phyloP scores from a whole-genome alignment of 2,113 vertebrate species.

The Ciconia stormi region DNA sequence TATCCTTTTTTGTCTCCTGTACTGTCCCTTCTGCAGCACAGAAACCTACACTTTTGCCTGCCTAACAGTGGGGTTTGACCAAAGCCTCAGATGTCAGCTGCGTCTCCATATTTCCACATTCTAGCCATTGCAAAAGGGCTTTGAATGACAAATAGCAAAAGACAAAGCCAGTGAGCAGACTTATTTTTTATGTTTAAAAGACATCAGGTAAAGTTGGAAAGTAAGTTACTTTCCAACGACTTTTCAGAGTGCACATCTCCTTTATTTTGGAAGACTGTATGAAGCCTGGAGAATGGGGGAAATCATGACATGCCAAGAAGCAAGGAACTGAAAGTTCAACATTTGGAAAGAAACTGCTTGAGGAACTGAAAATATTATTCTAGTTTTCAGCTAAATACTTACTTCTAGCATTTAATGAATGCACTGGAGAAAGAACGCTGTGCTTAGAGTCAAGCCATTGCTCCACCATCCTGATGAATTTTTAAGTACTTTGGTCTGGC shows the following conservation, averaged over 20 bases:
- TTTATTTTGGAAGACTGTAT: background rate
- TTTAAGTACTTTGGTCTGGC: background rate
- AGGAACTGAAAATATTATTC: background rate
- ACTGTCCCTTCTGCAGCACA: background rate
- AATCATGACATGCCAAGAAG: background rate
- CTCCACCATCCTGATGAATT: background rate
- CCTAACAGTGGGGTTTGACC: background rate
- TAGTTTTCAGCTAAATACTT: background rate
- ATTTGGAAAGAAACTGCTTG: background rate
- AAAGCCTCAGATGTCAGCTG: background rate
- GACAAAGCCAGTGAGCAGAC: background rate
- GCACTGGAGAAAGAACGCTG: background rate
- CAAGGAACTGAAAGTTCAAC: background rate
- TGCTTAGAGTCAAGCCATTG: background rate
- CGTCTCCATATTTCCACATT: background rate
- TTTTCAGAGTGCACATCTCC: background rate
- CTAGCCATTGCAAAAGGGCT: background rate
- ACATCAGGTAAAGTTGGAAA: background rate
- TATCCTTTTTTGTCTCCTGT: background rate
- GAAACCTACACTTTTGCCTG: background rate
- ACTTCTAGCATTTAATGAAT: background rate
- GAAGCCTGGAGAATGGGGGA: background rate
- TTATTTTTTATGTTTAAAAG: background rate
- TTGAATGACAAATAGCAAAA: background rate
- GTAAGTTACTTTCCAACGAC: background rate